These are phyloP conservation scores for Sycobia sp. DNA, from an alignment of 1,140 invertebrate genomes.

Conservation along the genomic window DNA sequence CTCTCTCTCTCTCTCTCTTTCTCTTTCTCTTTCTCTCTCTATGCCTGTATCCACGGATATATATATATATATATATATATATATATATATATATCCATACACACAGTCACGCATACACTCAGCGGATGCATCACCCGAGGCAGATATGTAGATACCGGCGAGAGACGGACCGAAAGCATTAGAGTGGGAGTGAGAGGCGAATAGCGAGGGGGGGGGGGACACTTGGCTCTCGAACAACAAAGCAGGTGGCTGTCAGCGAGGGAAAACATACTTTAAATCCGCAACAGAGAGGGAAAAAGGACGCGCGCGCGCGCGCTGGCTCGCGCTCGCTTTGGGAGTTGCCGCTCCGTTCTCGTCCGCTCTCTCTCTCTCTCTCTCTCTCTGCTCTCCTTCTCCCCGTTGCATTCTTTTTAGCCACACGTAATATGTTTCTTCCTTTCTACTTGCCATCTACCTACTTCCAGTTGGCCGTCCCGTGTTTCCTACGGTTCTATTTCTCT, in stretches of 20 bases:
- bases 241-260: slow-evolving; percentile 58
- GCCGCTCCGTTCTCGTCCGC: slow-evolving; percentile 43
- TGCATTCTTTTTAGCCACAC: not conserved
- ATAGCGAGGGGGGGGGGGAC: slow-evolving; percentile 29
- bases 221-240: no score
- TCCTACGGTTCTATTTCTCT: slow-evolving; percentile 26
- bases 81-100: no score
- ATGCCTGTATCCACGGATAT: not conserved
- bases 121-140: no score
- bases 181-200: not conserved
- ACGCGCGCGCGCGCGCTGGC: slow-evolving; percentile 34
- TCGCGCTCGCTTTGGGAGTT: slow-evolving; percentile 47
- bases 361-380: slow-evolving; percentile 39
- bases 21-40: no score
- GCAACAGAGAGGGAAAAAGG: not conserved
- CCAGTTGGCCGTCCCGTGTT: slow-evolving; percentile 1
- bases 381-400: not conserved
- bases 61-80: no score
- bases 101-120: no score
- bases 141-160: slow-evolving; percentile 17
- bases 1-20: not conserved
- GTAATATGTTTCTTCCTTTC: not conserved
- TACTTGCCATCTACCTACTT: not conserved
- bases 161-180: not conserved
- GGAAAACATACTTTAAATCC: slow-evolving; percentile 49